These are phyloP conservation scores for Protonemura montana DNA, from an alignment of 2,888 invertebrate species.

Conservation along the genomic window DNA sequence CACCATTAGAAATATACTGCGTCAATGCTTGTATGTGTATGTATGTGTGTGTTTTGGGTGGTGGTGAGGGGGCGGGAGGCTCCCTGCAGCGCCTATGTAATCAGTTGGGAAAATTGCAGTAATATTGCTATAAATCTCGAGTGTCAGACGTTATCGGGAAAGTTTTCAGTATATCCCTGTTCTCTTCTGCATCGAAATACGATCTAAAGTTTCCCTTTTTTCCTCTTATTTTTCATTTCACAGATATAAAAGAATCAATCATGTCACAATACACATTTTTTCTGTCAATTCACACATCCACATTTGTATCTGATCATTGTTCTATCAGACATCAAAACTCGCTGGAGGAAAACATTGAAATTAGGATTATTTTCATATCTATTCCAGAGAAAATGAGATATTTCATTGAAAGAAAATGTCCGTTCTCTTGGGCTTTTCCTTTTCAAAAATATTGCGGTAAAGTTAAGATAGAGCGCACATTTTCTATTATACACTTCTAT, in stretches of 20 bases:
- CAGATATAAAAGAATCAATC: neutral
- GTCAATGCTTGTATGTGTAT: conserved; percentile 7
- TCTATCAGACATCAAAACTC: neutral
- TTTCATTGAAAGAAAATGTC: neutral
- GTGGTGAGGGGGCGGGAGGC: neutral
- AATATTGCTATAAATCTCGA: conserved; percentile 29
- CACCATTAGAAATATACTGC: conserved; percentile 36
- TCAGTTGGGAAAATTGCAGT: conserved; percentile 19
- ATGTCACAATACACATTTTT: neutral
- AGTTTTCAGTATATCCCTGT: neutral
- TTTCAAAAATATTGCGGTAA: conserved; percentile 14
- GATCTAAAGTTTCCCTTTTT: neutral
- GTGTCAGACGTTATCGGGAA: neutral
- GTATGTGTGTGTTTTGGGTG: neutral
- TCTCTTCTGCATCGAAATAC: neutral
- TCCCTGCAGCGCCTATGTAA: neutral
- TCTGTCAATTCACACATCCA: neutral
- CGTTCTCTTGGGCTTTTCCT: conserved; percentile 21
- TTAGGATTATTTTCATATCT: neutral
- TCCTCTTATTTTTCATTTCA: neutral
- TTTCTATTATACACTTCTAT: conserved; percentile 36
- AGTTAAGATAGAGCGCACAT: conserved; percentile 7
- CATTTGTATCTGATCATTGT: neutral
- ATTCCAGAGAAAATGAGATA: neutral
- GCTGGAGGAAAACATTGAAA: neutral